Base-by-base conservation (phyloP, 2,888 invertebrate species). In the Nipponacmea schrenckii region DNA sequence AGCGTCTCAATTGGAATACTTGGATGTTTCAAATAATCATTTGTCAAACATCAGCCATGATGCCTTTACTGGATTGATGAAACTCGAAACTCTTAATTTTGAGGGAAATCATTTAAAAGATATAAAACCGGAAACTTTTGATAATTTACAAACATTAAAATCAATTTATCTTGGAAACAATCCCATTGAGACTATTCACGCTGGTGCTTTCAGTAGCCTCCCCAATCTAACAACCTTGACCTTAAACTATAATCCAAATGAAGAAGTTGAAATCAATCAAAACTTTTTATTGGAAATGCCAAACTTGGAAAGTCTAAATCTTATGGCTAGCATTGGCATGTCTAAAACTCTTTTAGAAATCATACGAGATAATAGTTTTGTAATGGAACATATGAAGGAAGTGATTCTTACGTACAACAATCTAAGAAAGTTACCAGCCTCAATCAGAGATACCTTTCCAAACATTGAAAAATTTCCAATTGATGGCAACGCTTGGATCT, bases 401-500 rank as follows among this genome's bases (percentile, higher is more conserved):
- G 89, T 96, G 73, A 92, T 94, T 89, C 88, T 95, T 73, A 92
- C 93, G 79, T 89, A 91, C 77, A 91, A 92, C 74, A 91, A 91
- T 75, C 90, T 94, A 82, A 91, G 92, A 69, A 91, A 91, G 77
- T 90, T 95, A 69, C 91, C 93, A 77, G 91, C 92, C 71, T 93
- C 94, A 86, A 89, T 95, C 72, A 89, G 93, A 67, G 92, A 92
- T 83, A 92, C 93, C 84, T 91, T 95, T 77, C 93, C 93, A 0
- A 92, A 93, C 84, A 87, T 95, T 67, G 92, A 92, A 79, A 90
- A 91, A 26, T 88, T 95, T 66, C 91, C 93, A 80, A 87, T 95
- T 71, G 91, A 92, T 71, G 93, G 93, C 7, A 95, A 95, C 86
- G 91, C 91, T 31, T 92, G 94, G 89, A 92, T 93, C 83, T 95